phyloP scores from a whole-genome alignment of 1,140 invertebrate genomes.

The Steinernema khuongi region DNA sequence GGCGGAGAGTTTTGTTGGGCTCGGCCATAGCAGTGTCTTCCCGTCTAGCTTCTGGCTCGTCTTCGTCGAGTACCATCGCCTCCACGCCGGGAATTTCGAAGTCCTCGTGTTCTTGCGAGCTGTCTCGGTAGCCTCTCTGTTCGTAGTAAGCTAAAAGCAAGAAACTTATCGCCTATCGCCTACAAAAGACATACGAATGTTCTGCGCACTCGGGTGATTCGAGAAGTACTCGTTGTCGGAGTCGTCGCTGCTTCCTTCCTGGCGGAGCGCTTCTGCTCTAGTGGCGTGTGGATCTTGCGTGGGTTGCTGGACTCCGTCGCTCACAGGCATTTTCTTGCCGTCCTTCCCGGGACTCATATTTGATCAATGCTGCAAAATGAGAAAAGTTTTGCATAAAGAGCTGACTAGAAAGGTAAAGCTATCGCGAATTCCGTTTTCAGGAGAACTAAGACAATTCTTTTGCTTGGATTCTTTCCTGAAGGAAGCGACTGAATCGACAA shows the following conservation, averaged over 20 bases:
- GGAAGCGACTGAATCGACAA: too few species aligned
- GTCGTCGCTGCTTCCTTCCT: not conserved
- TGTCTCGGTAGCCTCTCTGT: not conserved
- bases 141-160: constrained; percentile 13
- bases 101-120: constrained; percentile 22
- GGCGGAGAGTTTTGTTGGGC: constrained; percentile 44
- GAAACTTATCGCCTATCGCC: constrained; percentile 1
- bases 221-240: not conserved
- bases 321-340: too few species aligned
- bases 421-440: too few species aligned
- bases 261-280: too few species aligned
- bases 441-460: too few species aligned
- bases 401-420: too few species aligned
- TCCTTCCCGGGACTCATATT: too few species aligned
- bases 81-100: constrained; percentile 11
- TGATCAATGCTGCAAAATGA: too few species aligned
- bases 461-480: too few species aligned
- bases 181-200: not conserved
- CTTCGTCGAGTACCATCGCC: not conserved
- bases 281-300: too few species aligned
- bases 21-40: constrained; percentile 50
- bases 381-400: too few species aligned
- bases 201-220: not conserved
- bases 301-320: too few species aligned
- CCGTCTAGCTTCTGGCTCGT: constrained; percentile 22